Base-by-base conservation (phyloP, 92 coral and sea anemone genomes). In the Parazoanthus atlanticus region DNA sequence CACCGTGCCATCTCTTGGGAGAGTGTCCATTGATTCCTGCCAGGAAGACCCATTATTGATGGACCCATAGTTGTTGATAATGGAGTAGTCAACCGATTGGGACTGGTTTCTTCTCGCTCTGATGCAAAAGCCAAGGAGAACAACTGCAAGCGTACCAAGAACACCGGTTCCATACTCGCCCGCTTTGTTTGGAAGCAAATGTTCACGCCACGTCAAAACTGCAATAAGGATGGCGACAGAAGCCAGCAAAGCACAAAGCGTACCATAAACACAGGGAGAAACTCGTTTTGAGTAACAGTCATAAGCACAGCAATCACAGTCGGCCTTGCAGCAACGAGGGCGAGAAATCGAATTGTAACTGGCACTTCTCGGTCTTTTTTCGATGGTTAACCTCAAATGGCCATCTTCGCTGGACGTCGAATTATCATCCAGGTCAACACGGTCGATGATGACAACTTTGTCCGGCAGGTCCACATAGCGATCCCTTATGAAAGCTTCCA, bases 401-500 rank as follows among this genome's bases (percentile, higher is more conserved):
- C 52, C 46, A 29, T 80, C 92, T 10, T 76, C 86, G 76, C 93
- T 88, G 13, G 91, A 85, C 19, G 77, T 83, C 17, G 86, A 73
- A 23, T 29, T 86, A 10, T 91, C 90, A 8, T 40, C 28, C 7
- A 77, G 61, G 16, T 15, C 84, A 54, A 47, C n/a, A 49, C 4
- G 38, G 7, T 84, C 91, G 10, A 70, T 78, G 28, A 88, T 34
- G 1, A 85, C 43, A 46, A 36, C 36, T 34, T 46, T 34, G 3
- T 89, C 86, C 30, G 91, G 89, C 30, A 82, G 76, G 8, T 93
- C 90, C 6, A 64, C 69, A 47, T 88, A 90, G 70, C 85, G 78
- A 10, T 86, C 56, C 52, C 89, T 76, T 74, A 95, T 95, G 80
- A 70, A 92, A 13, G 75, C 16, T 85, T 81, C 91, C 8, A 97